Conservation (phyloP, 2,888 invertebrate genomes). For the Anoplius nigerrimus region DNA sequence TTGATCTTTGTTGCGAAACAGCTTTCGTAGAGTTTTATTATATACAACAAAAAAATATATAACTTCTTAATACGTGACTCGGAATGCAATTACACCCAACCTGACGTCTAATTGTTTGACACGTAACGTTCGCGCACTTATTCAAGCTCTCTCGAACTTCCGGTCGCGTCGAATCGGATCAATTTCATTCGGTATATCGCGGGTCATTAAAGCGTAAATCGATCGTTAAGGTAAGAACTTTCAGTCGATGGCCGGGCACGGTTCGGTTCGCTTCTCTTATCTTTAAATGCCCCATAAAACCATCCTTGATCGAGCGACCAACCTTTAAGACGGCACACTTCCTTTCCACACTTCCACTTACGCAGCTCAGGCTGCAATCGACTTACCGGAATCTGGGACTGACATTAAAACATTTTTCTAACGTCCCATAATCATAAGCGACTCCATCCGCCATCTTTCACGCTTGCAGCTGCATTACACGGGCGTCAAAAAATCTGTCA, state of each 20-base stretch:
- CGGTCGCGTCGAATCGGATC: constrained; percentile 44
- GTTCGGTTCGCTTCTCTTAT: neutral
- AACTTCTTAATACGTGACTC: too few species aligned
- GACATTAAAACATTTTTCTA: too few species aligned
- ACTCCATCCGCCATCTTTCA: too few species aligned
- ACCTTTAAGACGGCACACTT: neutral
- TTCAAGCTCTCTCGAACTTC: constrained; percentile 25
- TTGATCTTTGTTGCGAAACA: too few species aligned
- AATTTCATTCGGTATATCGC: constrained; percentile 31
- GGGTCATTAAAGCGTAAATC: constrained; percentile 51
- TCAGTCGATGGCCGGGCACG: constrained; percentile 21
- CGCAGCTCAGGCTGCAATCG: neutral
- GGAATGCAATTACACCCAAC: too few species aligned
- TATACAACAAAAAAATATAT: too few species aligned
- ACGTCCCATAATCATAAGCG: too few species aligned
- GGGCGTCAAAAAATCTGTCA: too few species aligned
- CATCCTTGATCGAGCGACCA: neutral
- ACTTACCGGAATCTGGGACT: too few species aligned
- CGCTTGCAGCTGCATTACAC: too few species aligned
- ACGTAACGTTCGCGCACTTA: neutral
- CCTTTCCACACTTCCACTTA: neutral
- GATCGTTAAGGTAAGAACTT: constrained; percentile 45
- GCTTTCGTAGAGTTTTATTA: too few species aligned
- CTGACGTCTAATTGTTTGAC: too few species aligned
- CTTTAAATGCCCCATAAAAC: constrained; percentile 7